Percentiles rank a stretch among this genome's conserved stretches.
Conservation (phyloP, 1,140 invertebrate species). For the Apocrypta bakeri region DNA sequence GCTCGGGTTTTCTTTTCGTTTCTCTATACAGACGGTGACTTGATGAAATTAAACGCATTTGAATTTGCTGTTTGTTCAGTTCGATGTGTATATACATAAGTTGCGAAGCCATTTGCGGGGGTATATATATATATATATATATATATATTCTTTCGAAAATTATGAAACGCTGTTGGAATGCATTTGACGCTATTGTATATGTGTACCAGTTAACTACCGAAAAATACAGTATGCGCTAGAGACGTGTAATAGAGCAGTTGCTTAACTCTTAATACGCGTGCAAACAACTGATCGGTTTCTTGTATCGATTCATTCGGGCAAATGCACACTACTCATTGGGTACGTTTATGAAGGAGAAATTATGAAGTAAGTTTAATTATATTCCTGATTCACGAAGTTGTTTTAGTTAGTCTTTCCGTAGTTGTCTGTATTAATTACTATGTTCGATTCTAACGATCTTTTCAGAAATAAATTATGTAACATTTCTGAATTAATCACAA, state of each 20-base stretch:
- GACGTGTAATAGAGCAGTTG: background rate
- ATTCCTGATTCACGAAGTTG: slow-evolving; percentile 46
- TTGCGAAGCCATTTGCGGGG: too few relatives aligned
- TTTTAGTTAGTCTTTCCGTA: too few relatives aligned
- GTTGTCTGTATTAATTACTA: too few relatives aligned
- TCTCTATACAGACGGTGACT: background rate
- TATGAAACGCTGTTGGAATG: too few relatives aligned
- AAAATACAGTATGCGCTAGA: too few relatives aligned
- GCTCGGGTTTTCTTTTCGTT: background rate
- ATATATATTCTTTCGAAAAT: too few relatives aligned
- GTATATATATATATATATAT: too few relatives aligned
- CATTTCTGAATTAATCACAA: too few relatives aligned
- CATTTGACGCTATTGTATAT: background rate
- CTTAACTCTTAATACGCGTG: background rate
- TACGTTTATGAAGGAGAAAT: slow-evolving; percentile 55
- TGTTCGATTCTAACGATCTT: too few relatives aligned
- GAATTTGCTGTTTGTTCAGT: background rate
- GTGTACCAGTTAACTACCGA: too few relatives aligned
- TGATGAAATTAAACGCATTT: background rate
- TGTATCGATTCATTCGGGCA: slow-evolving; percentile 59
- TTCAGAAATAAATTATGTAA: too few relatives aligned
- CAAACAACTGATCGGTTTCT: background rate
- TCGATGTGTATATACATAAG: too few relatives aligned
- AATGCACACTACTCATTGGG: slow-evolving; percentile 64
- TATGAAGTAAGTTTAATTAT: slow-evolving; percentile 66